Percentiles rank a stretch among this genome's conserved stretches.
phyloP scores from a whole-genome alignment of 2,113 vertebrate species.

The Pimephales promelas region DNA sequence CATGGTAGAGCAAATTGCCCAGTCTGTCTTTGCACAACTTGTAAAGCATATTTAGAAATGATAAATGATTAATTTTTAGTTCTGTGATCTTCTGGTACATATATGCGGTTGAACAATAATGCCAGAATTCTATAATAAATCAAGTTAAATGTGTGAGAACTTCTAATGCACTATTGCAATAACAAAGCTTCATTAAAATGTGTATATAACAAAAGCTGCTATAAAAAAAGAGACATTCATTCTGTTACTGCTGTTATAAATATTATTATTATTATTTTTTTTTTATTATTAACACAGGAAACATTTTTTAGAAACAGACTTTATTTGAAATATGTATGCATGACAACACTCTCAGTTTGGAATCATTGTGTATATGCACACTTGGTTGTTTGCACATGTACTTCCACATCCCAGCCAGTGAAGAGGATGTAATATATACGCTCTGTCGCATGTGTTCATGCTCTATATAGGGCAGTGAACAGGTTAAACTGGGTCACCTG shows the following conservation, averaged over 20 bases:
- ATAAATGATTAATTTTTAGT: conserved; percentile 16
- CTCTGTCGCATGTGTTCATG: neutral
- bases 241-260: neutral
- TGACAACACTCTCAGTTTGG: neutral
- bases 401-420: neutral
- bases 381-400: neutral
- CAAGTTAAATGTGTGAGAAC: neutral
- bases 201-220: neutral
- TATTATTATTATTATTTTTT: neutral
- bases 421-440: neutral
- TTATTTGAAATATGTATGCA: neutral
- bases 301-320: neutral
- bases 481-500: neutral
- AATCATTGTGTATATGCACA: neutral
- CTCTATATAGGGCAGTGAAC: conserved; percentile 1
- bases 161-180: neutral
- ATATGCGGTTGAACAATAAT: neutral
- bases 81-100: neutral
- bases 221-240: neutral
- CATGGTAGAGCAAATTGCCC: conserved; percentile 23
- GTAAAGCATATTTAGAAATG: conserved; percentile 9
- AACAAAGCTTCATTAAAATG: neutral
- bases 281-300: neutral
- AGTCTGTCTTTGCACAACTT: conserved; percentile 27
- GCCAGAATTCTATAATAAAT: neutral